These are phyloP conservation scores for Megaceryle torquata DNA, from an alignment of 2,113 vertebrate genomes.

Conservation along the genomic window DNA sequence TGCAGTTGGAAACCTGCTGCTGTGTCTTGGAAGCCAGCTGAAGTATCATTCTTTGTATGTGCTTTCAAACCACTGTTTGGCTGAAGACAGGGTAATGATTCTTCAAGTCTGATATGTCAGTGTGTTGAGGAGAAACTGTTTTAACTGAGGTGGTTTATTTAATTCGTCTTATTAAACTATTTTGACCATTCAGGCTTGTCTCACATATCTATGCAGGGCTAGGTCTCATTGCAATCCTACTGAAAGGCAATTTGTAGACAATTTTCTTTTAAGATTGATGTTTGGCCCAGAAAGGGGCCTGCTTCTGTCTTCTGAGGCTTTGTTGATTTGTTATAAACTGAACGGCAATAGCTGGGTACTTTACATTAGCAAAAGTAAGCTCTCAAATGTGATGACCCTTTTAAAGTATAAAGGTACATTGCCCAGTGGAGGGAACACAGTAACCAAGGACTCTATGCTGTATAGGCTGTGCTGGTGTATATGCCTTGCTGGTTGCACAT, in stretches of 20 bases:
- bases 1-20: slow-evolving; percentile 32
- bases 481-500: neutral
- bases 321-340: neutral
- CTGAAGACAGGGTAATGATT: neutral
- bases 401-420: neutral
- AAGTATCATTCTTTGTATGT: neutral
- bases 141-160: neutral
- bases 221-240: neutral
- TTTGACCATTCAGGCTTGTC: neutral
- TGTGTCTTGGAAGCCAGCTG: slow-evolving; percentile 16
- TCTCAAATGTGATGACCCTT: neutral
- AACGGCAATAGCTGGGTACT: neutral
- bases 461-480: accelerated
- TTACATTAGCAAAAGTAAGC: neutral
- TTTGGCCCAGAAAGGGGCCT: neutral
- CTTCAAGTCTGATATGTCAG: neutral
- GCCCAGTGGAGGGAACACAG: neutral
- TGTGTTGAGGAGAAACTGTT: neutral
- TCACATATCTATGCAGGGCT: neutral
- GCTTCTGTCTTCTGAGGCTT: neutral
- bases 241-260: neutral
- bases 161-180: neutral
- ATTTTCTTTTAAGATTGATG: neutral
- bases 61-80: neutral
- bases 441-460: neutral